Conservation (phyloP, 2,797 vertebrate genomes). For the Cuniculus paca region DNA sequence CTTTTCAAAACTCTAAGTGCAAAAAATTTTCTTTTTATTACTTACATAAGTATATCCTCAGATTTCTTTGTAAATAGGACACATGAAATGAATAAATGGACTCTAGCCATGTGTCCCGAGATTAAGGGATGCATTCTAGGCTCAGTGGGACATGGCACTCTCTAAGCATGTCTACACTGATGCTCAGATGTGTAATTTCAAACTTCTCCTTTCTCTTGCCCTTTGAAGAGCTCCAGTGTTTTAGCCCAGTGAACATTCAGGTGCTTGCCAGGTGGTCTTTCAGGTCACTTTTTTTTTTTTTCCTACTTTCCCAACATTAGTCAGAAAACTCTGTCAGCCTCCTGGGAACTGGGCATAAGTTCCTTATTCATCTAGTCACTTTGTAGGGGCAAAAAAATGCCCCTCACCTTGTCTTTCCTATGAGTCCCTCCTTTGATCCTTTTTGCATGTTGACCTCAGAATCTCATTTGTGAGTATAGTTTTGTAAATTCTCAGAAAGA, state of each 20-base stretch:
- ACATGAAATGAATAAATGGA: not conserved
- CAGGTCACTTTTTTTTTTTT: not conserved
- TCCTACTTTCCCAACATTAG: not conserved
- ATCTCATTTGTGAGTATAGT: not conserved
- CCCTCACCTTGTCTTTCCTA: not conserved
- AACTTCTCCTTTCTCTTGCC: not conserved
- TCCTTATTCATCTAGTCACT: not conserved
- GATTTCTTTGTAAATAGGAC: not conserved
- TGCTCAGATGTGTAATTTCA: not conserved
- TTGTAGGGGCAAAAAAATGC: not conserved
- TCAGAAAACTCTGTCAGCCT: not conserved
- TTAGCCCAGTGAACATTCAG: not conserved
- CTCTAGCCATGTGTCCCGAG: not conserved
- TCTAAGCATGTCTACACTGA: not conserved
- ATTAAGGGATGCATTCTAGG: not conserved
- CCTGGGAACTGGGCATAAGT: not conserved
- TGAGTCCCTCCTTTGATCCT: not conserved
- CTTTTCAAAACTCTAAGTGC: not conserved
- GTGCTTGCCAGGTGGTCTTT: not conserved
- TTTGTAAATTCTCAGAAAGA: constrained; percentile 8
- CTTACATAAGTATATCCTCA: not conserved
- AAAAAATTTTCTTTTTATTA: not conserved
- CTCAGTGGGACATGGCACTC: not conserved
- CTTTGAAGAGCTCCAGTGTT: not conserved
- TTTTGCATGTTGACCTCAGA: constrained; percentile 28